Evolutionary conservation across 2,113 vertebrate species (phyloP).

Genomic region (Plestiodon gilberti): DNA sequence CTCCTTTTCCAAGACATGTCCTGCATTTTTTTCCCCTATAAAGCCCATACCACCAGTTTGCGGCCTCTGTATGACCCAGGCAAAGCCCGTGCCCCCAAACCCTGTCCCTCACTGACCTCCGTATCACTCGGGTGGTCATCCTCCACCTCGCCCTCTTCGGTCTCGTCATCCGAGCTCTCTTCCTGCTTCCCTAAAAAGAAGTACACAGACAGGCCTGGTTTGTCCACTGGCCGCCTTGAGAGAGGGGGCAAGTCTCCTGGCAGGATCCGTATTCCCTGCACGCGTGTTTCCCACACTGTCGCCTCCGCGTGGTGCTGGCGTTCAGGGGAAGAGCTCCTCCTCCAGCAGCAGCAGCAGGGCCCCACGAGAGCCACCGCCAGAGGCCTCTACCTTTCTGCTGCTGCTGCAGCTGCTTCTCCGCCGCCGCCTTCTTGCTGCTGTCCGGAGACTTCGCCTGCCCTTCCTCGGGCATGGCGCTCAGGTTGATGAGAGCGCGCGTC

Average conservation of each 20-base stretch:
- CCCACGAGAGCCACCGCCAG: background rate
- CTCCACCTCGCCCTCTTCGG: constrained; percentile 83
- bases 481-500: constrained; percentile 90
- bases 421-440: constrained; percentile 66
- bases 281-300: background rate
- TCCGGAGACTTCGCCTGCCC: constrained; percentile 76
- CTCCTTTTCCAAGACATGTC: background rate
- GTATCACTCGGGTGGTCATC: constrained; percentile 81
- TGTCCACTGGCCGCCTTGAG: too few relatives aligned
- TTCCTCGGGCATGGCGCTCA: constrained; percentile 86
- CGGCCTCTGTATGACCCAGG: background rate
- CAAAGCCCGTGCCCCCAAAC: background rate
- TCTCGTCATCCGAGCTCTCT: constrained; percentile 85
- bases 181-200: constrained; percentile 76
- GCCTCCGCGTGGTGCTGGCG: background rate
- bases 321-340: background rate
- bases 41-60: background rate
- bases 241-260: too few relatives aligned
- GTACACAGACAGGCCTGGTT: background rate
- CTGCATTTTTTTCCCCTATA: background rate
- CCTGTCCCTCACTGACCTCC: constrained; percentile 72
- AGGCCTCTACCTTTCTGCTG: constrained; percentile 79
- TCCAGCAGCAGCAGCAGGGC: background rate
- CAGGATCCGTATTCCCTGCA: too few relatives aligned
- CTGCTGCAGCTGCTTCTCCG: too few relatives aligned